A percentile compares a stretch with the other conserved stretches of the same genome.
Evolutionary conservation across 2,113 vertebrate genomes (phyloP).

Genomic region (Phocoena phocoena): DNA sequence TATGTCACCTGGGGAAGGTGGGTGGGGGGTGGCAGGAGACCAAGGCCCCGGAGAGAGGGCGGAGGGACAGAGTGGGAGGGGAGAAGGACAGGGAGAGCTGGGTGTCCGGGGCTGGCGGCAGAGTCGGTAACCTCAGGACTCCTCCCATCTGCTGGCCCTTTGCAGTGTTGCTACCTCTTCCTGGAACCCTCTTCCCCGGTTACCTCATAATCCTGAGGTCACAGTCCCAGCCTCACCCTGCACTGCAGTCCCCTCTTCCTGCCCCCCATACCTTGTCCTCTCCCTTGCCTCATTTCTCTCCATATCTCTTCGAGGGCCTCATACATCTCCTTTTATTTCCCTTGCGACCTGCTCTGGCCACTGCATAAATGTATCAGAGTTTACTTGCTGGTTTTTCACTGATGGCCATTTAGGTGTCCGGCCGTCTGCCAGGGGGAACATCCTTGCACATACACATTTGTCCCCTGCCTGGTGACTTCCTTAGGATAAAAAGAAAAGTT

Average conservation of each 20-base stretch:
- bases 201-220: not conserved
- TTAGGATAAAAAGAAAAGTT: not conserved
- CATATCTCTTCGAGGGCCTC: too few species aligned
- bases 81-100: not conserved
- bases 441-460: not conserved
- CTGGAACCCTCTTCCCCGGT: not conserved
- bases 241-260: not conserved
- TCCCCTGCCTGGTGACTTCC: not conserved
- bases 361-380: not conserved
- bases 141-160: not conserved
- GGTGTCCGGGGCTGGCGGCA: not conserved
- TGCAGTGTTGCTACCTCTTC: not conserved
- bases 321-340: too few species aligned
- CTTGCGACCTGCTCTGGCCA: not conserved
- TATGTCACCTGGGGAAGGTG: not conserved
- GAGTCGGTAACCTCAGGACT: not conserved
- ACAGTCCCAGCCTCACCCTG: not conserved
- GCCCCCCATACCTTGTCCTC: too few species aligned
- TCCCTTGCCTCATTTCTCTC: not conserved
- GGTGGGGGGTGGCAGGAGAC: rapidly evolving
- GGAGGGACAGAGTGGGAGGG: not conserved
- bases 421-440: not conserved
- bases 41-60: rapidly evolving
- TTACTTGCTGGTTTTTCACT: not conserved
- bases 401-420: not conserved